Evolutionary conservation across 1,140 invertebrate species (phyloP), one percentile per base, ranked within the genome.

Genomic region (Ectropis grisescens): DNA sequence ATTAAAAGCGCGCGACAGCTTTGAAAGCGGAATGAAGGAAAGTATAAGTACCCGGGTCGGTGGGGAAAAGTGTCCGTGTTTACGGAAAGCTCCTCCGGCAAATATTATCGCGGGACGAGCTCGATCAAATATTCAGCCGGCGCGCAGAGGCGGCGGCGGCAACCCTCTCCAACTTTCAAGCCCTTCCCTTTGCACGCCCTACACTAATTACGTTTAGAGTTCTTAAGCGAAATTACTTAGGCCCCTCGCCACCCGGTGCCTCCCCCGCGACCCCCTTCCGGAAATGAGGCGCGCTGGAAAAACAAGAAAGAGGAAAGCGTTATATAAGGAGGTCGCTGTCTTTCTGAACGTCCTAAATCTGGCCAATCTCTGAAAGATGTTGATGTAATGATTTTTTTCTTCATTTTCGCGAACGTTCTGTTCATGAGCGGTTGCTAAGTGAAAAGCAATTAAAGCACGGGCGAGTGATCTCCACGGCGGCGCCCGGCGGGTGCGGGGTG

Each of bases 161-260:
- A 83, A 83, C 82, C 82, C 82, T 83, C 82, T 83, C 82, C 65
- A 79, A 81, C 56, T 82, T 82, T 82, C 82, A 83, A 83, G 82
- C 80, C 82, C 82, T 82, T 82, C 79, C 82, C 82, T 81, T 82
- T 75, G 79, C 82, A 80, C 76, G 74, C 78, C 82, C 82, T 82
- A 82, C 75, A 83, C 82, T 83, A 83, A 83, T 83, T 83, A 83
- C 82, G 82, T 83, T 83, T 83, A 83, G 82, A 83, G 82, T 83
- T 83, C 82, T 83, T 83, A 83, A 83, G 82, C 80, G 75, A 83
- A 83, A 83, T 83, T 83, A 83, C 82, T 83, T 82, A 83, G 82
- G 70, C 75, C 76, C 74, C 80, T 71, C 68, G 47, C 74, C 69
- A 66, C 78, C 68, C 64, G 59, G 56, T 52, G 52, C 52, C 42